Evolutionary conservation across 2,888 invertebrate species (phyloP), one percentile per base, ranked within the genome.

Genomic region (Xestobium rufovillosum): DNA sequence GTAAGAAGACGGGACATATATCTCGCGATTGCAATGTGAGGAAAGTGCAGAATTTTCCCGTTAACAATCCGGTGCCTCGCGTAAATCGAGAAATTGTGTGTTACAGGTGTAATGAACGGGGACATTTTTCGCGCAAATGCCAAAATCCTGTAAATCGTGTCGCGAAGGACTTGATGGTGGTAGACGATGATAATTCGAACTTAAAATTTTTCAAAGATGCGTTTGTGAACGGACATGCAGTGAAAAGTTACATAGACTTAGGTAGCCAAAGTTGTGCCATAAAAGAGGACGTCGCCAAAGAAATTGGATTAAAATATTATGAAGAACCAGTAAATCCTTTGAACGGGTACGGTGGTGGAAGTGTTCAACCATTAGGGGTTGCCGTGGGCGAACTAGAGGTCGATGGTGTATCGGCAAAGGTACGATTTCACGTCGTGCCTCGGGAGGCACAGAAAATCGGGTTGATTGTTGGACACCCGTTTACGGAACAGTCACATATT

Each of bases 401-500:
- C 4, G 40, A 40, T 31, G 36, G 27, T 2, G 33, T 40, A 2
- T 13, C 3, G 14, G 37, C 40, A 1, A n/a, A 4, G 9, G 14
- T 14, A 2, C 26, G 33, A 13, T 8, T 37, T 1, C 14, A 37
- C 11, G 8, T 40, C 3, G 40, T 40, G 1, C 29, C 40, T 3
- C 4, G n/a, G 2, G 33, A 26, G 9, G 11, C 8, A 2, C 40
- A 40, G 11, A 11, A 26, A 9, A 40, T 40, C 25, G 23, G 28
- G 2, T 1, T 36, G 9, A 31, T 36, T 6, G 25, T 39, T 1
- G 39, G 39, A 13, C 34, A 39, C 3, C 23, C 39, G 2, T 39
- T 19, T 14, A 34, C 35, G 2, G 35, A 39, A 9, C 34, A 39
- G 13, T 11, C 14, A 2, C 34, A 39, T 16, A 12, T 39, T 1